Evolutionary conservation across 2,888 invertebrate species (phyloP), one percentile per base, ranked within the genome.

Genomic region (Heliconius erato): DNA sequence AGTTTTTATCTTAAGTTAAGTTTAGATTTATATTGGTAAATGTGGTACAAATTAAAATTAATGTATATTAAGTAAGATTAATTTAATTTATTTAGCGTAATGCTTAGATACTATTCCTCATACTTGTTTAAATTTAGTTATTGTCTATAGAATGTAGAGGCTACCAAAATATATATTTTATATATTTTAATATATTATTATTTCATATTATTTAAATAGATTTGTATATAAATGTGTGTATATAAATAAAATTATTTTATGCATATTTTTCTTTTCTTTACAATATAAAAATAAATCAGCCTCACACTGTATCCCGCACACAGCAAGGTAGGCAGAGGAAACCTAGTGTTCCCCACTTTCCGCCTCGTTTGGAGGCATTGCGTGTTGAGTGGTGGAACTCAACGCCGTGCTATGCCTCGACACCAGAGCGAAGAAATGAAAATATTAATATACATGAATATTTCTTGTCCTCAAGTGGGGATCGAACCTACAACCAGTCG

Each of bases 1-100:
- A 90, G 81, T 94, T 93, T 92, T 65, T 82, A 26, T 83, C 84
- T 78, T 86, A 84, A 81, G 5, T 16, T 40, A 40, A 40, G 7
- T 14, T 9, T 44, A 26, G 35, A 44, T 44, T 79, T 26, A 23
- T 16, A 44, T 54, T 54, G 23, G 9, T 44, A 65, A 32, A 65
- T 65, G 49, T 9, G 28, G 28, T 28, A 78, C 23, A 44, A 78
- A 44, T 78, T 28, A 67, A 28, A 67, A 32, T 28, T 67, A 67
- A 7, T 67, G 16, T 67, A 9, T 78, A 65, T 40, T 59, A 59
- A 40, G 35, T 74, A 32, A 54, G 11, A 26, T 76, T 35, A 26
- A 3, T 63, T n/a, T 76, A 63, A 76, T 76, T 76, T 76, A 76
- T 76, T 76, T 76, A 32, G 11, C 54, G 0, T 59, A 63, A 63